These are phyloP conservation scores for Cecidostiba fungosa DNA, from an alignment of 2,888 invertebrate genomes.

Conservation along the genomic window DNA sequence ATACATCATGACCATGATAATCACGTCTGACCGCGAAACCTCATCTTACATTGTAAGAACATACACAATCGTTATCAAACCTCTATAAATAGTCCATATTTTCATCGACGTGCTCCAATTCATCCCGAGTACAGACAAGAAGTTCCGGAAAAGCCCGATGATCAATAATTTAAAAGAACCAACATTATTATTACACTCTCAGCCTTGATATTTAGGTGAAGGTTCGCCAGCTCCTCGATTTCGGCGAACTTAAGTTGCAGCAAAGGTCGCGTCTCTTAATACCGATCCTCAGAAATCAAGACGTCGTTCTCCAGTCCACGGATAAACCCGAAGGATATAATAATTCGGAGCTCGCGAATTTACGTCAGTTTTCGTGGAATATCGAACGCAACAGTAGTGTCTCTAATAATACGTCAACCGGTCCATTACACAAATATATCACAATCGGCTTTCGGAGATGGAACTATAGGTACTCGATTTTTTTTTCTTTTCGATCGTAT, in stretches of 20 bases:
- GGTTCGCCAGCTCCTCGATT: background rate
- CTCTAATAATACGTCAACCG: too few relatives aligned
- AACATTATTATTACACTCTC: background rate
- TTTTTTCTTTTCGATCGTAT: background rate
- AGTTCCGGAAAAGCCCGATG: background rate
- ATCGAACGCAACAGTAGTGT: too few relatives aligned
- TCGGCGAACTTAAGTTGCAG: conserved; percentile 10
- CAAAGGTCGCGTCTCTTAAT: background rate
- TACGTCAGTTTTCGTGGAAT: conserved; percentile 20
- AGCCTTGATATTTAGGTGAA: conserved; percentile 8
- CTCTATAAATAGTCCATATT: background rate
- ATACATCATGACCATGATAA: background rate
- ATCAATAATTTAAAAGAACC: background rate
- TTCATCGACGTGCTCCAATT: background rate
- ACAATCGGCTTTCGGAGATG: background rate
- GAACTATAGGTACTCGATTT: background rate
- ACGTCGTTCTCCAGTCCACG: background rate
- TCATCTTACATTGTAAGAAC: background rate
- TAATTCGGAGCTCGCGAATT: background rate
- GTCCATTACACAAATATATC: background rate
- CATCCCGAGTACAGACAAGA: background rate
- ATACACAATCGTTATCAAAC: background rate
- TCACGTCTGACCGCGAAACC: background rate
- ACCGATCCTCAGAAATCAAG: background rate
- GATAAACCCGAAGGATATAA: conserved; percentile 43